Evolutionary conservation across 2,797 vertebrate genomes (phyloP).

Genomic region (Sphenopsis melanotis): DNA sequence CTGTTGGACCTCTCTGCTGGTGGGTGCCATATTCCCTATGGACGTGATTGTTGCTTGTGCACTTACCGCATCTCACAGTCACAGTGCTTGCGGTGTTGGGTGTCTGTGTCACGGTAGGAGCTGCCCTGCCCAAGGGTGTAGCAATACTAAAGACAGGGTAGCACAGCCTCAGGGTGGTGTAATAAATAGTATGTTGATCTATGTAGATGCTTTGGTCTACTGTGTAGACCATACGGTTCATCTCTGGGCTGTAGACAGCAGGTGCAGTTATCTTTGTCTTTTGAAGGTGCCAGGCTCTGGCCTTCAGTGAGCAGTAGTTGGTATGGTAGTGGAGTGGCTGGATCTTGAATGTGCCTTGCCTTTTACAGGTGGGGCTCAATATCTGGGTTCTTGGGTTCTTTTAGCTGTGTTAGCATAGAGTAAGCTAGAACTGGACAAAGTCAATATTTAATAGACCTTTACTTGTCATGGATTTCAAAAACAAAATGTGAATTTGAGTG

Average conservation of each 20-base stretch:
- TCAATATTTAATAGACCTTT: not conserved
- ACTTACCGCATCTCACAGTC: rapidly evolving
- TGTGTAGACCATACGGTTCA: not conserved
- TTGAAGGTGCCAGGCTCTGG: not conserved
- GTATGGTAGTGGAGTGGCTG: no score
- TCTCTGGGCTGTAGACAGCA: not conserved
- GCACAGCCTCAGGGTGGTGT: not conserved
- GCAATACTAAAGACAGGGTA: not conserved
- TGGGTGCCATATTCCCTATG: not conserved
- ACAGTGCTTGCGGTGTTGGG: rapidly evolving
- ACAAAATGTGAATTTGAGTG: not conserved
- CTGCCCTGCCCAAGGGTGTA: not conserved
- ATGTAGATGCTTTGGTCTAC: not conserved
- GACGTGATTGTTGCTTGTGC: rapidly evolving
- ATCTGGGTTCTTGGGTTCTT: not conserved
- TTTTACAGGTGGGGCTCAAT: not conserved
- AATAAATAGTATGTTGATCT: not conserved
- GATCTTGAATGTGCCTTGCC: not conserved
- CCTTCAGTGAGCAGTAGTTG: not conserved
- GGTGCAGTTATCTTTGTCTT: not conserved
- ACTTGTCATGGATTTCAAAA: not conserved
- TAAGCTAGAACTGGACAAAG: not conserved
- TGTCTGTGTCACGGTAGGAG: rapidly evolving
- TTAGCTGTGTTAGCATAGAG: not conserved
- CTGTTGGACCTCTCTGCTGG: not conserved